Evolutionary conservation across 2,113 vertebrate species (phyloP).

Genomic region (Tachycineta bicolor): DNA sequence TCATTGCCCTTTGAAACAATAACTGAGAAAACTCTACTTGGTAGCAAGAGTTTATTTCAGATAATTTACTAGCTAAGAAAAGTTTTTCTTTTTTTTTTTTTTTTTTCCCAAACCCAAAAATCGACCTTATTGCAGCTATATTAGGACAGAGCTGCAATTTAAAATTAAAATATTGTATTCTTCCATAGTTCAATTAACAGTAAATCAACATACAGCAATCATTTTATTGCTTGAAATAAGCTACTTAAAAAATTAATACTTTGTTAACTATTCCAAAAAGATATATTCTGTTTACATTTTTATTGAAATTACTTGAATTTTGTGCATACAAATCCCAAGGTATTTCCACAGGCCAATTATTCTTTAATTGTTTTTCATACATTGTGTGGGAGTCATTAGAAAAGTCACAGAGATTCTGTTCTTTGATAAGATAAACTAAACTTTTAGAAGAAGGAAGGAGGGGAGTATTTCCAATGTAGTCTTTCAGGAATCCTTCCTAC

Average conservation of each 20-base stretch:
- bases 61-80: neutral
- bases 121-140: neutral
- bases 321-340: neutral
- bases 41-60: neutral
- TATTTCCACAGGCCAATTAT: neutral
- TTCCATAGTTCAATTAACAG: neutral
- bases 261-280: neutral
- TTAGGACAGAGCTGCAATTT: neutral
- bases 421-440: neutral
- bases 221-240: constrained; percentile 52
- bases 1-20: neutral
- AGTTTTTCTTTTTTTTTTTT: neutral
- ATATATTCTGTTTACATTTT: neutral
- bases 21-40: neutral
- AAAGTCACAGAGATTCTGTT: neutral
- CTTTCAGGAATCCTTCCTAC: neutral
- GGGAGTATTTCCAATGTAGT: neutral
- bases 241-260: neutral
- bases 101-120: neutral
- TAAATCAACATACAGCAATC: neutral
- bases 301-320: neutral
- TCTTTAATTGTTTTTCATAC: neutral
- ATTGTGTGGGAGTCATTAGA: neutral
- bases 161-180: neutral
- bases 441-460: neutral